These are phyloP conservation scores for Watsonalla cultraria DNA, from an alignment of 2,888 invertebrate genomes.

Conservation along the genomic window DNA sequence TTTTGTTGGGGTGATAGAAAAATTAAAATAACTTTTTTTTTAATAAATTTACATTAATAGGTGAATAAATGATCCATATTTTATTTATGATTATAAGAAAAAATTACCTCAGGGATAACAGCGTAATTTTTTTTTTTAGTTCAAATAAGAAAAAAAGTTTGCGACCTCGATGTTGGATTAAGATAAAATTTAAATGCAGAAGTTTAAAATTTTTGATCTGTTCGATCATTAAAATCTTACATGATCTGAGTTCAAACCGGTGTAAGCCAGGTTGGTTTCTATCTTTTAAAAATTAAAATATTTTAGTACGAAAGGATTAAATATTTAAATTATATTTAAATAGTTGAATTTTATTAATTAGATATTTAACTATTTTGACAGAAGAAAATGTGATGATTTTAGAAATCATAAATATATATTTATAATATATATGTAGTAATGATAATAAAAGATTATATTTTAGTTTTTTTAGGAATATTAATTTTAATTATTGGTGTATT, in stretches of 20 bases:
- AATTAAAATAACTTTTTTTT: conserved; percentile 78
- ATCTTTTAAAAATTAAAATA: conserved; percentile 80
- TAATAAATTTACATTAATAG: conserved; percentile 40
- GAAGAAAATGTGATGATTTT: conserved; percentile 84
- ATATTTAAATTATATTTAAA: conserved; percentile 77
- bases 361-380: conserved; percentile 80
- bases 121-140: conserved; percentile 88
- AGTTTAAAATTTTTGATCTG: conserved; percentile 84
- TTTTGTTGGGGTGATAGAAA: conserved; percentile 83
- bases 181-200: conserved; percentile 82
- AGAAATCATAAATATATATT: conserved; percentile 82
- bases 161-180: conserved; percentile 95
- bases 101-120: conserved; percentile 93
- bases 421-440: conserved; percentile 56
- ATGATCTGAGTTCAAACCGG: conserved; percentile 94
- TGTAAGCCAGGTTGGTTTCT: conserved; percentile 92
- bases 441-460: conserved; percentile 62
- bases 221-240: conserved; percentile 91
- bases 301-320: conserved; percentile 90
- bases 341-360: conserved; percentile 47
- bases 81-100: conserved; percentile 78
- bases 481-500: conserved; percentile 80
- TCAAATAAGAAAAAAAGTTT: conserved; percentile 85
- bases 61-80: conserved; percentile 76
- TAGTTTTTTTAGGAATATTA: conserved; percentile 59